Evolutionary conservation across 2,797 vertebrate genomes (phyloP).

Genomic region (Botia kubotai): DNA sequence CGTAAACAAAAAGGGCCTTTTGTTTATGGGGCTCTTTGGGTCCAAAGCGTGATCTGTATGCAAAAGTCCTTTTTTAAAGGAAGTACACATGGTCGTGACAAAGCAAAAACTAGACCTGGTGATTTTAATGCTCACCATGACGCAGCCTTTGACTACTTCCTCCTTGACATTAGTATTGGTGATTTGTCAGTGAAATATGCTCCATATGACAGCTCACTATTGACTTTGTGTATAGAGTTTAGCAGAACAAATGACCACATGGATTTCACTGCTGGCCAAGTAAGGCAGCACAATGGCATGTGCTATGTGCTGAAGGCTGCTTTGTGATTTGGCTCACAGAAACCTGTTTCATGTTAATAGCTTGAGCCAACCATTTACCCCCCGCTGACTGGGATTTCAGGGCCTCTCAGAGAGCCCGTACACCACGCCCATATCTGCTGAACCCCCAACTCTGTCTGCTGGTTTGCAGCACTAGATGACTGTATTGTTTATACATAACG

Average conservation of each 20-base stretch:
- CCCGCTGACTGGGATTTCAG: slow-evolving; percentile 31
- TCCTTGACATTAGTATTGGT: background rate
- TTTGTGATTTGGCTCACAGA: background rate
- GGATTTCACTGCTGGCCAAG: background rate
- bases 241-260: background rate
- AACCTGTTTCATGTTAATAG: slow-evolving; percentile 39
- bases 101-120: slow-evolving; percentile 31
- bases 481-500: background rate
- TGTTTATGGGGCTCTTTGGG: slow-evolving; percentile 13
- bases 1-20: slow-evolving; percentile 15
- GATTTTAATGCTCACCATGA: slow-evolving; percentile 38
- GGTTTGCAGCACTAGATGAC: background rate
- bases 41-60: slow-evolving; percentile 34
- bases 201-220: slow-evolving; percentile 6
- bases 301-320: background rate
- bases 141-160: slow-evolving; percentile 31
- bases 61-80: slow-evolving; percentile 37
- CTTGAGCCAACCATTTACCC: slow-evolving; percentile 31
- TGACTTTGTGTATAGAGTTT: background rate
- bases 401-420: slow-evolving; percentile 13
- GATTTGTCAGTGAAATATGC: slow-evolving; percentile 46
- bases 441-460: slow-evolving; percentile 2
- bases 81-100: slow-evolving; percentile 44
- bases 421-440: slow-evolving; percentile 34
- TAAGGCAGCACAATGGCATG: background rate